These are phyloP conservation scores for Podarcis lilfordi DNA, from an alignment of 2,797 vertebrate species.

Conservation along the genomic window DNA sequence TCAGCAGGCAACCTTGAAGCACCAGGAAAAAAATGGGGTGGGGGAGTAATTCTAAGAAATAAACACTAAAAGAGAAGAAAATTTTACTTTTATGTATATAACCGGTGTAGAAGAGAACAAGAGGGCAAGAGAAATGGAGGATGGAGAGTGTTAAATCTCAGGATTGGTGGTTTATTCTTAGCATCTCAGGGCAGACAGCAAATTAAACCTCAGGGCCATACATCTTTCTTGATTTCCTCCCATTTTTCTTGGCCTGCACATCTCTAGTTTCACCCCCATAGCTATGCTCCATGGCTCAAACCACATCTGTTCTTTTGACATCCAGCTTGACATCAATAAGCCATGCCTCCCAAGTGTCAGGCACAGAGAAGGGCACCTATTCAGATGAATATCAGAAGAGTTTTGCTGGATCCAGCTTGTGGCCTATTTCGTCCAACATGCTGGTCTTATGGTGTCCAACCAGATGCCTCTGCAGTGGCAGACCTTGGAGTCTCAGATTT, in stretches of 20 bases:
- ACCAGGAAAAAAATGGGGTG: conserved; percentile 10
- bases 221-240: background rate
- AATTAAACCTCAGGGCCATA: background rate
- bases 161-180: background rate
- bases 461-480: too few relatives aligned
- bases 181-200: too few relatives aligned
- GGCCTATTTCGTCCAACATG: too few relatives aligned
- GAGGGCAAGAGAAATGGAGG: background rate
- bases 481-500: too few relatives aligned
- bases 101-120: conserved; percentile 39
- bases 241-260: background rate
- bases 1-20: conserved; percentile 63
- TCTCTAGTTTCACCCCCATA: background rate
- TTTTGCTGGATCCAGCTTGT: too few relatives aligned
- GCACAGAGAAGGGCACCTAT: background rate
- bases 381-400: too few relatives aligned
- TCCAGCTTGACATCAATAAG: background rate
- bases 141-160: background rate
- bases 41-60: conserved; percentile 60
- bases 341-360: background rate
- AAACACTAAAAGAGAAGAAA: conserved; percentile 54
- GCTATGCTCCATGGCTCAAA: background rate
- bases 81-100: conserved; percentile 58
- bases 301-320: background rate
- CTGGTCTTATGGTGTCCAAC: too few relatives aligned